Evolutionary conservation across 2,113 vertebrate genomes (phyloP), one percentile per base, ranked within the genome.

Genomic region (Lophochroa leadbeateri): DNA sequence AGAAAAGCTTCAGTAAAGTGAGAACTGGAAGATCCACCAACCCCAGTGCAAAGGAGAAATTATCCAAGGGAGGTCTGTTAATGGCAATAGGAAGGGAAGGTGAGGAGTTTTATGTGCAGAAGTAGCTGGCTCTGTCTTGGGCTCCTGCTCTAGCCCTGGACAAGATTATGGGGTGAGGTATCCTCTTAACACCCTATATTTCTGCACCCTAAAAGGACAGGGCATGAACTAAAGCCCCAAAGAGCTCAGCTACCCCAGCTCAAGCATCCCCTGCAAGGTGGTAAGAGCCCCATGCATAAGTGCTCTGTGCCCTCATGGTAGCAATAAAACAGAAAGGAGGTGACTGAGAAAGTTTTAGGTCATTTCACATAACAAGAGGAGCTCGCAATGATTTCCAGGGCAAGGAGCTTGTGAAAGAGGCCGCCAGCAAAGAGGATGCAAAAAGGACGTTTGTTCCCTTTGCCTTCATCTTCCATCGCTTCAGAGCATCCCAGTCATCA

Each of bases 241-340:
- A 33, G 1, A 58, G 35, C 33, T 41, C 49, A 3, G 29, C 74
- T 35, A 41, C 9, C 11, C 10, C 50, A 75, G 28, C 25, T 14
- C 0, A 0, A 25, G 27, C 57, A 53, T 9, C 33, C 29, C 50
- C 39, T 46, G 68, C 24, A 15, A 13, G 33, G 52, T 11, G 29
- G 41, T 29, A 33, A 35, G 10, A 61, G 21, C 19, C 44, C 33
- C 1, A 0, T 7, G 27, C 0, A 0, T 1, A 20, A 20, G 7
- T 29, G 12, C 9, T 61, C 11, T 0, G 0, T 63, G 27, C 2
- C 8, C 27, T 65, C 2, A 0, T 8, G 41, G 55, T 25, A 74
- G 50, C 3, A 57, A 2, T 6, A 17, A 43, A 81, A 31, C 20
- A 64, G 49, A 72, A 76, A 3, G 14, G 27, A 71, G 31, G 33